Evolutionary conservation across 2,797 vertebrate genomes (phyloP).

Genomic region (Poecilia velifera): DNA sequence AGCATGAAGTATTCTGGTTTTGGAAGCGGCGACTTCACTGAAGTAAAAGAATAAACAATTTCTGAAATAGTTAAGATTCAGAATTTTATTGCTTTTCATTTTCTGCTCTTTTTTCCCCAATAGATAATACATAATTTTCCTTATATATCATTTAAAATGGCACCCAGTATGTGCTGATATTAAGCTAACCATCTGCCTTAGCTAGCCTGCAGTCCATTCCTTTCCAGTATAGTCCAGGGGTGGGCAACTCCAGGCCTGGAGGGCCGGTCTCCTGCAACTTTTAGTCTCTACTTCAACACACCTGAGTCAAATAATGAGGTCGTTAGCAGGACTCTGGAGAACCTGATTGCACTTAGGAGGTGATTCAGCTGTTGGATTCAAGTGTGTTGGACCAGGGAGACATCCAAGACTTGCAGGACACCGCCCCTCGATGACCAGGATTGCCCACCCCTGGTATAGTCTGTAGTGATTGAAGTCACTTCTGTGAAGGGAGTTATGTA

Average conservation of each 20-base stretch:
- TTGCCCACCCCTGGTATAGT: no score
- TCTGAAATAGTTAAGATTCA: neutral
- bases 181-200: neutral
- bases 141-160: neutral
- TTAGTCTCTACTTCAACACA: no score
- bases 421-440: no score
- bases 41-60: neutral
- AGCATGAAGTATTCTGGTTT: neutral
- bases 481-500: no score
- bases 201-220: neutral
- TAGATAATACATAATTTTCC: neutral
- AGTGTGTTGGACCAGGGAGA: no score
- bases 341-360: no score
- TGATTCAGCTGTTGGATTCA: no score
- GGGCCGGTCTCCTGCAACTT: no score
- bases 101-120: neutral
- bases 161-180: neutral
- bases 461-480: neutral
- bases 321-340: no score
- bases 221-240: neutral
- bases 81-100: neutral
- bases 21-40: neutral
- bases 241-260: no score
- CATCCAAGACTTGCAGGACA: no score
- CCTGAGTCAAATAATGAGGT: no score